Percentiles rank a stretch among this genome's conserved stretches.
phyloP scores from a whole-genome alignment of 2,797 vertebrate genomes.

The Gallinago solitaria region DNA sequence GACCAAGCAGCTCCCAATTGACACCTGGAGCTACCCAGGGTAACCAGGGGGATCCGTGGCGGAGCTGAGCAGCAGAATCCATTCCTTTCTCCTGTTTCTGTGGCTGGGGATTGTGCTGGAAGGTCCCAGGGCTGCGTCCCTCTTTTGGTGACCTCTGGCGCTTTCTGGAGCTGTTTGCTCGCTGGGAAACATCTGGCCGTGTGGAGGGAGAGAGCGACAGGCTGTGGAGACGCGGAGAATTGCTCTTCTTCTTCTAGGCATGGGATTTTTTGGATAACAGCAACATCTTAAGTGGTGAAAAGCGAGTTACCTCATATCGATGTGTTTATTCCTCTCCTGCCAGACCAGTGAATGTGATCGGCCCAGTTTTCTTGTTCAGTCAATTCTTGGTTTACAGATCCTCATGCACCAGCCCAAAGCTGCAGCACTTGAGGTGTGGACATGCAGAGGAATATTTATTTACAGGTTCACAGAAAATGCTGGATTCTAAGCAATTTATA shows the following conservation, averaged over 20 bases:
- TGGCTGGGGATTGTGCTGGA: neutral
- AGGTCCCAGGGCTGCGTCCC: neutral
- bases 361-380: neutral
- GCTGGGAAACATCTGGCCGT: rapidly evolving
- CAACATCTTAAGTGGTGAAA: neutral
- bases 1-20: neutral
- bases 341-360: neutral
- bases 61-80: neutral
- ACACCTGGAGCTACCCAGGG: neutral
- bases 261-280: rapidly evolving
- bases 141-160: rapidly evolving
- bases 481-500: neutral
- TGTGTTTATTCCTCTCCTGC: neutral
- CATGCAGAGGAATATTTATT: neutral
- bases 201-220: conserved; percentile 5
- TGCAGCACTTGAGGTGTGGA: neutral
- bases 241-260: neutral
- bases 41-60: rapidly evolving
- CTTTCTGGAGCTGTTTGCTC: neutral
- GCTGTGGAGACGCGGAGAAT: neutral
- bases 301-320: neutral
- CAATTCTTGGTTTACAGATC: neutral
- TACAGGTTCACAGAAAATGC: neutral
- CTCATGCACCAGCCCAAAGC: neutral
- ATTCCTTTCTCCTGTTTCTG: rapidly evolving